Base-by-base conservation (phyloP, 64 coral and sea anemone genomes). In the Acropora tenuis region DNA sequence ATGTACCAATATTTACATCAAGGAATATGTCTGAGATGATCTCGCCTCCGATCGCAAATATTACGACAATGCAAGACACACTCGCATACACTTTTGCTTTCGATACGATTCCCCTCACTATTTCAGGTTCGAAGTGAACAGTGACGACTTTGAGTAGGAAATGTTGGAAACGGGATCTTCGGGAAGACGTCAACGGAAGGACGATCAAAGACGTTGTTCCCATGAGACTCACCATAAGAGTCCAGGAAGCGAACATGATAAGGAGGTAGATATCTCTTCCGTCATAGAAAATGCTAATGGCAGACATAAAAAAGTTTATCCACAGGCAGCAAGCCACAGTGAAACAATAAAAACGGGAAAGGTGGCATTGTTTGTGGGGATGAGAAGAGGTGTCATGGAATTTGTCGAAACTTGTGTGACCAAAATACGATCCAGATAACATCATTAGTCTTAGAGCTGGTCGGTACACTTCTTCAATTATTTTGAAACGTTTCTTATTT, bases 391-490 rank as follows among this genome's bases (percentile, higher is more conserved):
- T 63, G 2, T 63, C 60, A 5, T 13, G 0, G 13, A 83, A 60
- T n/a, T 9, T 11, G 2, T 68, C 59, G 13, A 68, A 68, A 47
- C 41, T 2, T 47, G 9, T 44, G n/a, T 69, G 30, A 18, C 60
- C 80, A 46, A 84, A 48, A 16, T 83, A 83, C 47, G 43, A 10
- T 17, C 80, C 80, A 9, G 47, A 68, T 1, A 47, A 47, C 59
- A 13, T 67, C 80, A 83, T 83, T 1, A 68, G 3, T 48, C 16
- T 68, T 18, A 83, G 60, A 42, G 47, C 41, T 5, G 80, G 80
- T 47, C 60, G 66, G 80, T 83, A 83, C 47, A 47, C 46, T 68
- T 67, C 60, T 17, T 83, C 80, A 5, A 83, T 42, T 8, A 44
- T 8, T 67, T 83, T 42, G 6, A 76, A 12, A 43, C 41, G 10